phyloP scores from a whole-genome alignment of 2,888 invertebrate genomes.

The Heliconius aoede region DNA sequence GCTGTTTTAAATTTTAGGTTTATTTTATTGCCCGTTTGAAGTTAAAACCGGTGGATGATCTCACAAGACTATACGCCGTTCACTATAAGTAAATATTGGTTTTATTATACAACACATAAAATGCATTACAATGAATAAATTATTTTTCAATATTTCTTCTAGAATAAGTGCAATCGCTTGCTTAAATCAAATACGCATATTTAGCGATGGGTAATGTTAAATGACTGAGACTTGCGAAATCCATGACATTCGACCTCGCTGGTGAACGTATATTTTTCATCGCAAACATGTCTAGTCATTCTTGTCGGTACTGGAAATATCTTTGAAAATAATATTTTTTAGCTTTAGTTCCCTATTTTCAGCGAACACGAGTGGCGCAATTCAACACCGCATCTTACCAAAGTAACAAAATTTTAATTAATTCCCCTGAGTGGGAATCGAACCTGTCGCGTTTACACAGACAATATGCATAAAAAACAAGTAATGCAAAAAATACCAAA shows the following conservation, averaged over 20 bases:
- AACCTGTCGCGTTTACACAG: not conserved
- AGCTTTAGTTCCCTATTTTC: not conserved
- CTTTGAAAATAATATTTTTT: not conserved
- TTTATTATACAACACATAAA: not conserved
- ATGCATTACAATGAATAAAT: not conserved
- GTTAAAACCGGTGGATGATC: slow-evolving; percentile 37
- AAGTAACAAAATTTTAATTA: no score
- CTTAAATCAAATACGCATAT: slow-evolving; percentile 16
- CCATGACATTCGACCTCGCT: slow-evolving; percentile 50
- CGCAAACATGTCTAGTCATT: slow-evolving; percentile 26
- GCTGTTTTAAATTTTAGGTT: slow-evolving; percentile 61
- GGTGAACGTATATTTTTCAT: slow-evolving; percentile 45
- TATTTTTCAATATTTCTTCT: not conserved
- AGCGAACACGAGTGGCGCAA: no score
- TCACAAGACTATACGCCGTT: slow-evolving; percentile 32
- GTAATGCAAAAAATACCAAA: not conserved
- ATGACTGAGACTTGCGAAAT: slow-evolving; percentile 38
- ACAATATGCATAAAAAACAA: not conserved
- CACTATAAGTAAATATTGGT: slow-evolving; percentile 22
- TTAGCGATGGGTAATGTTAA: slow-evolving; percentile 36
- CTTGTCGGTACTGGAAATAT: not conserved
- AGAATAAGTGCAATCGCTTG: not conserved
- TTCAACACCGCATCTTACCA: no score
- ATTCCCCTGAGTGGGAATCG: not conserved
- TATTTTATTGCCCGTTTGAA: slow-evolving; percentile 53